Percentiles rank a stretch among this genome's conserved stretches.
phyloP scores from a whole-genome alignment of 2,113 vertebrate species.

The Gambusia holbrooki region DNA sequence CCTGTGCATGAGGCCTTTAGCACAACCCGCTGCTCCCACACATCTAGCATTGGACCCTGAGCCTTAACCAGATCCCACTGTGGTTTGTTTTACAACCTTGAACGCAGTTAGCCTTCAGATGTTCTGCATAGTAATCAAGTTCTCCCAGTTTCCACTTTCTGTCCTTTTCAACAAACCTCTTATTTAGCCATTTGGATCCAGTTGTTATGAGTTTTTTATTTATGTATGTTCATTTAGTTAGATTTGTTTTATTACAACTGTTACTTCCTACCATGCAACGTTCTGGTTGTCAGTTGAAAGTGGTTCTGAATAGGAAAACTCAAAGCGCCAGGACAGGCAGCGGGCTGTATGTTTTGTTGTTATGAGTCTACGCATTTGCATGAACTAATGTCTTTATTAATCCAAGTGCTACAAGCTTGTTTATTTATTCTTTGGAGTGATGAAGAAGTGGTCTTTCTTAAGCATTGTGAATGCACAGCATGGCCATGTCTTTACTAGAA shows the following conservation, averaged over 20 bases:
- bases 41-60: slow-evolving; percentile 39
- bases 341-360: background rate
- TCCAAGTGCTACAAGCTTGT: slow-evolving; percentile 7
- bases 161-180: slow-evolving; percentile 48
- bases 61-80: slow-evolving; percentile 67
- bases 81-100: slow-evolving; percentile 80
- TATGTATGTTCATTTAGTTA: background rate
- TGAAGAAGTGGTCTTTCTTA: slow-evolving; percentile 32
- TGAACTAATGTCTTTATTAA: slow-evolving; percentile 25
- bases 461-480: slow-evolving; percentile 29
- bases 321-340: slow-evolving; percentile 13
- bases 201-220: slow-evolving; percentile 25
- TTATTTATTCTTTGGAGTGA: slow-evolving; percentile 30
- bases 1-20: slow-evolving; percentile 36
- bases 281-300: slow-evolving; percentile 29
- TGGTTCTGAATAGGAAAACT: background rate
- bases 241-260: slow-evolving; percentile 15
- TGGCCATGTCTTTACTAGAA: slow-evolving; percentile 45
- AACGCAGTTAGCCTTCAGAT: slow-evolving; percentile 72
- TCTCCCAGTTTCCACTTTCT: slow-evolving; percentile 41
- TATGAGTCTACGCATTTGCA: slow-evolving; percentile 18
- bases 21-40: slow-evolving; percentile 58
- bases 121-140: slow-evolving; percentile 53
- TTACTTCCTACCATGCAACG: slow-evolving; percentile 13
- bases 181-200: slow-evolving; percentile 37